Conservation (phyloP, 2,113 vertebrate genomes). For the Rafetus swinhoei region DNA sequence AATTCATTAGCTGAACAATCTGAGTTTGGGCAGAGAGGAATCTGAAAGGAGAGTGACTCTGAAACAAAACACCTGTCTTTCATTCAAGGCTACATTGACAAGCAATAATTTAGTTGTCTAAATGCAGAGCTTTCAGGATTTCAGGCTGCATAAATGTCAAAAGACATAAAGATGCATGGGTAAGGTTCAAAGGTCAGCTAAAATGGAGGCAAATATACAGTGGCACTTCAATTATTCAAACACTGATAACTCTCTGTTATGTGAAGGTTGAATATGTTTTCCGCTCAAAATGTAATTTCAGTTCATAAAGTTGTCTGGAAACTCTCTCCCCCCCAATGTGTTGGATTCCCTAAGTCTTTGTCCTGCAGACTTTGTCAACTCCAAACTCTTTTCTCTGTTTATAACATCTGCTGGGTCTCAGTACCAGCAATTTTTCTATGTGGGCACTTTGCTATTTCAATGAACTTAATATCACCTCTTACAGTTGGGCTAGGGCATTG, state of each 20-base stretch:
- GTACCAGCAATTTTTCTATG: constrained; percentile 24
- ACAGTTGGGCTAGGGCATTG: constrained; percentile 16
- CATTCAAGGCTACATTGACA: constrained; percentile 81
- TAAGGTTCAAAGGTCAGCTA: constrained; percentile 80
- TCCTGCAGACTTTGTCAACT: constrained; percentile 21
- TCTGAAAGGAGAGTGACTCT: constrained; percentile 75
- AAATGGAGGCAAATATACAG: constrained; percentile 76
- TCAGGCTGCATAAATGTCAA: constrained; percentile 81
- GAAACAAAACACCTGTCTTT: constrained; percentile 86
- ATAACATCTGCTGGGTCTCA: constrained; percentile 44
- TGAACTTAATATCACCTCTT: constrained; percentile 22
- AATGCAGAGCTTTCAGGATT: constrained; percentile 83
- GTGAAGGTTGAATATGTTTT: constrained; percentile 57
- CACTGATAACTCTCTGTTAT: constrained; percentile 63
- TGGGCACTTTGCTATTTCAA: constrained; percentile 13
- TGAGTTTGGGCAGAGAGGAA: constrained; percentile 70
- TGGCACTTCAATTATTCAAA: constrained; percentile 69
- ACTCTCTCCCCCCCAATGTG: neutral
- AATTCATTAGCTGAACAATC: constrained; percentile 51
- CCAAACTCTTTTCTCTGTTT: constrained; percentile 1
- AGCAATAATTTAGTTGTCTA: constrained; percentile 87
- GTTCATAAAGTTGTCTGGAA: constrained; percentile 27
- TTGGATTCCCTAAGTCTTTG: constrained; percentile 11
- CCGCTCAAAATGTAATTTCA: neutral
- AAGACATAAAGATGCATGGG: constrained; percentile 77